These are phyloP conservation scores for Aphrophora alni DNA, from an alignment of 2,888 invertebrate genomes.

Conservation along the genomic window DNA sequence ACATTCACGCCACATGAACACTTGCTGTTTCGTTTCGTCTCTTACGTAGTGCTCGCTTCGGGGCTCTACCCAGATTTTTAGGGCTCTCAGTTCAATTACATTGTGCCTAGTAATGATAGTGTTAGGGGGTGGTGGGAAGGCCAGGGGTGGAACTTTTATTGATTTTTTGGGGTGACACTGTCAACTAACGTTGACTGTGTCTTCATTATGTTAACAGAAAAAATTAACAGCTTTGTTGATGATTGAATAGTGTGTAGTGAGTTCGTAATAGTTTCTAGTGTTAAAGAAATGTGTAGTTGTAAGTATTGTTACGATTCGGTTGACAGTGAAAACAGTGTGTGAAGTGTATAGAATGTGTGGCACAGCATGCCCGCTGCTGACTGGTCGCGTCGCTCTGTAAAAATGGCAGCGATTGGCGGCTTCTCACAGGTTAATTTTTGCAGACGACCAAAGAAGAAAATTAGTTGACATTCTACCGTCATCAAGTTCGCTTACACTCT, in stretches of 20 bases:
- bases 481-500: constrained; percentile 42
- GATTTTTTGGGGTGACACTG: constrained; percentile 72
- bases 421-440: constrained; percentile 61
- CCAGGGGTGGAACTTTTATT: constrained; percentile 58
- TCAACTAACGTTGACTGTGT: constrained; percentile 61
- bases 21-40: not conserved
- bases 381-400: constrained; percentile 54
- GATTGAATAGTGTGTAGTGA: constrained; percentile 2
- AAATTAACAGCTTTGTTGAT: not conserved
- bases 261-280: constrained; percentile 4
- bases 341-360: constrained; percentile 14
- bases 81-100: constrained; percentile 9
- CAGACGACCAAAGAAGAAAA: constrained; percentile 63
- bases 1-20: constrained; percentile 2
- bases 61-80: constrained; percentile 9
- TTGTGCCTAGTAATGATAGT: constrained; percentile 4
- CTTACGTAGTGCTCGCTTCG: not conserved
- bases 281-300: not conserved
- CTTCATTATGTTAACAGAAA: constrained; percentile 59
- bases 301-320: constrained; percentile 22
- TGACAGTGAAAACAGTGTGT: constrained; percentile 16
- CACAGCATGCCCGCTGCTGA: constrained; percentile 30
- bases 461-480: constrained; percentile 62
- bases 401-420: constrained; percentile 62
- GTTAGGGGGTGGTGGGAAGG: constrained; percentile 9